phyloP scores from a whole-genome alignment of 2,888 invertebrate genomes.

The Dioctria linearis region DNA sequence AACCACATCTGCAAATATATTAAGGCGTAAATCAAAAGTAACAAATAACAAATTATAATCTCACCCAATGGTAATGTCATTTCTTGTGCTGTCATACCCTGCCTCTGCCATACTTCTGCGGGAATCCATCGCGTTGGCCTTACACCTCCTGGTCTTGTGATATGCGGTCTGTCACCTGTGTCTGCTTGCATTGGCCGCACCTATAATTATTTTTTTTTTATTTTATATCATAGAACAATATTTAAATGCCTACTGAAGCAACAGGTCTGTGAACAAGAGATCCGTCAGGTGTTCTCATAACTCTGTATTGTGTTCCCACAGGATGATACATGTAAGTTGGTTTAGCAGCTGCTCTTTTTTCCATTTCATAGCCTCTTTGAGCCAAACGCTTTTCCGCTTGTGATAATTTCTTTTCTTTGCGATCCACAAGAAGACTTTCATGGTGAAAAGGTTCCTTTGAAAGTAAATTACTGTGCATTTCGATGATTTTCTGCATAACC shows the following conservation, averaged over 20 bases:
- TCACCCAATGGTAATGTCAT: conserved; percentile 90
- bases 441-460: conserved; percentile 95
- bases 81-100: conserved; percentile 96
- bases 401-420: conserved; percentile 94
- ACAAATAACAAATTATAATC: conserved; percentile 54
- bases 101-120: conserved; percentile 91
- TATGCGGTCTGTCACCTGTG: conserved; percentile 65
- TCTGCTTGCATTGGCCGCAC: conserved; percentile 88
- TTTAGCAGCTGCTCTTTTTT: conserved; percentile 87
- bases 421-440: conserved; percentile 93
- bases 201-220: conserved; percentile 64
- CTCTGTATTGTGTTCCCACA: conserved; percentile 74
- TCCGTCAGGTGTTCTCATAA: conserved; percentile 74
- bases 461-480: conserved; percentile 76
- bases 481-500: conserved; percentile 83
- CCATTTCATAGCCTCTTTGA: conserved; percentile 91
- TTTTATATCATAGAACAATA: no score
- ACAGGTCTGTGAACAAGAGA: conserved; percentile 78
- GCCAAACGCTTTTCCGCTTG: conserved; percentile 94
- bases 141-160: conserved; percentile 69
- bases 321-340: conserved; percentile 72
- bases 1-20: conserved; percentile 79
- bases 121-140: conserved; percentile 84
- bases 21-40: not conserved
- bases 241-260: conserved; percentile 73